Evolutionary conservation across 2,888 invertebrate species (phyloP).

Genomic region (Andrena praecox): DNA sequence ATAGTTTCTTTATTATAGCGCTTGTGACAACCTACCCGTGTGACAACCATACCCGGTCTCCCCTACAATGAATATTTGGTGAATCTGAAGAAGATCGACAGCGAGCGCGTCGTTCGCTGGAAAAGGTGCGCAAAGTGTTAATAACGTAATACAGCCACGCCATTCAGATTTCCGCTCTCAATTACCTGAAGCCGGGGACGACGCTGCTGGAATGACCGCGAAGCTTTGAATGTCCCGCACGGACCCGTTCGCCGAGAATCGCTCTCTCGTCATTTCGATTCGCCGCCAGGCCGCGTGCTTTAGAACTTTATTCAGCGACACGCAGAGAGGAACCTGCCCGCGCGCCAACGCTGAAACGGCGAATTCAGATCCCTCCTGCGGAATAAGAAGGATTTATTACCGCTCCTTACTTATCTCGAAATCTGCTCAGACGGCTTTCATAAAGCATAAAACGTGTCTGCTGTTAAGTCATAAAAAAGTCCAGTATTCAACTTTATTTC

Average conservation of each 20-base stretch:
- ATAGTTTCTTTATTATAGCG: too few relatives aligned
- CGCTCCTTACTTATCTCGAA: conserved; percentile 52
- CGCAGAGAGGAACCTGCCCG: neutral
- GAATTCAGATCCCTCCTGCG: conserved; percentile 36
- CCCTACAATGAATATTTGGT: too few relatives aligned
- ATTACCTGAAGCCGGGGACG: too few relatives aligned
- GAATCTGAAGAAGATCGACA: too few relatives aligned
- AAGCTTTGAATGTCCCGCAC: neutral
- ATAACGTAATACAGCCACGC: too few relatives aligned
- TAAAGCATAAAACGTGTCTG: conserved; percentile 61
- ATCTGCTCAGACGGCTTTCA: conserved; percentile 56
- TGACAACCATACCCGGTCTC: too few relatives aligned
- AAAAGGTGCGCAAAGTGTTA: too few relatives aligned
- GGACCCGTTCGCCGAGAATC: neutral
- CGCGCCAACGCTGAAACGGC: neutral
- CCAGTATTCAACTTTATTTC: conserved; percentile 27
- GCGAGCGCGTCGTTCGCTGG: too few relatives aligned
- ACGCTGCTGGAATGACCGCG: neutral
- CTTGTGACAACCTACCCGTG: too few relatives aligned
- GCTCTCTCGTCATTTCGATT: neutral
- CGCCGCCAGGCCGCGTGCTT: neutral
- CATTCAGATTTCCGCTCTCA: too few relatives aligned
- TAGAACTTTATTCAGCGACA: conserved; percentile 3
- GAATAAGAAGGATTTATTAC: conserved; percentile 56
- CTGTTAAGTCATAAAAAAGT: conserved; percentile 57